Evolutionary conservation across 2,888 invertebrate genomes (phyloP), one percentile per base, ranked within the genome.

Genomic region (Cephus pulcher): DNA sequence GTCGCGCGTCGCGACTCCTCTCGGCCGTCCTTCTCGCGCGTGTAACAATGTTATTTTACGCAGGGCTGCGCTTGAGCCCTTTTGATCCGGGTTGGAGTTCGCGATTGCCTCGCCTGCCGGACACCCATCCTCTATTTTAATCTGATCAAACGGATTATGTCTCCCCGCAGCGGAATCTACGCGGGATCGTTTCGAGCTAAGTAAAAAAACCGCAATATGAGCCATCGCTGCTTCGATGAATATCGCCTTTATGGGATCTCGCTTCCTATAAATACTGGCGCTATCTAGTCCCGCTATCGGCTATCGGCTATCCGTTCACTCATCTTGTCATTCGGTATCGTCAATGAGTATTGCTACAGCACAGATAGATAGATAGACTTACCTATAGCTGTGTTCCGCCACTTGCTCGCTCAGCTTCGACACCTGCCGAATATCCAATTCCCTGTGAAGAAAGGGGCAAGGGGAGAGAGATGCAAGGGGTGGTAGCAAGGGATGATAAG

Each of bases 131-230:
- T 70, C 33, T 33, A 33, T 70, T 91, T 90, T 91, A 91, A 91
- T 91, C 91, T 91, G 91, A 91, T 91, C 90, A 91, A 88, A 87
- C 88, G 88, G 91, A 91, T 91, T 91, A 91, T 90, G 90, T 90
- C 87, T 88, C 76, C 76, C 79, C 73, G 69, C 70, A 40, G 15
- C 40, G 15, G 40, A 15, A 40, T 40, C 40, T 40, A 40, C 40
- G 15, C 40, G 15, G 40, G 40, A 40, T 40, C 6, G 40, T 15
- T 35, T 34, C 35, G 78, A 75, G 75, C 73, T 78, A 78, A 78
- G 78, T 78, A 78, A 78, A 78, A 78, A 70, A 78, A 75, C 77
- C 77, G 77, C 77, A 77, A 77, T 77, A 77, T 69, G 77, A 77
- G 35, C 74, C 74, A 78, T 75, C 77, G 74, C 68, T 71, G 77